phyloP scores from a whole-genome alignment of 2,797 vertebrate genomes.

The Galaxias olidus region DNA sequence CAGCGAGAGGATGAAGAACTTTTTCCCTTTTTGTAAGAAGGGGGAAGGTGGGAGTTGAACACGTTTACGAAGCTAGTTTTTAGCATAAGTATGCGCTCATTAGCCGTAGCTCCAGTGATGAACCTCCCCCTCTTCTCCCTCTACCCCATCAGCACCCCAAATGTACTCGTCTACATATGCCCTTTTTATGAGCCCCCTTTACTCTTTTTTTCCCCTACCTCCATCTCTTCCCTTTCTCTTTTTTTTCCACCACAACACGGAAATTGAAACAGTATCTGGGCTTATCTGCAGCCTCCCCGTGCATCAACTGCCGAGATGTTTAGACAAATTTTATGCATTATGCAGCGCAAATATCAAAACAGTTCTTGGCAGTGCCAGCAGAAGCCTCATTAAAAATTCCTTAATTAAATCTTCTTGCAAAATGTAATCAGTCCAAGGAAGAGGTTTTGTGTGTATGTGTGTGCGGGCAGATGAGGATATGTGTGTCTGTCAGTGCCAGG shows the following conservation, averaged over 20 bases:
- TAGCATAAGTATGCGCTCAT: constrained; percentile 73
- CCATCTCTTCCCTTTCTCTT: constrained; percentile 30
- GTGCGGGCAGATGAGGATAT: constrained; percentile 41
- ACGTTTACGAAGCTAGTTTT: constrained; percentile 70
- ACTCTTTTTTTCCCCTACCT: constrained; percentile 63
- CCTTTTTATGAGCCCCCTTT: constrained; percentile 82
- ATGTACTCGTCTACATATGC: constrained; percentile 69
- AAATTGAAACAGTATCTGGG: constrained; percentile 89
- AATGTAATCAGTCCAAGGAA: constrained; percentile 90
- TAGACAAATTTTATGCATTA: constrained; percentile 92
- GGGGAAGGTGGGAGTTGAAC: constrained; percentile 40
- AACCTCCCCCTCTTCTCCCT: constrained; percentile 50
- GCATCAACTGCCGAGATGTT: constrained; percentile 88
- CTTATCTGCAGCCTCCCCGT: constrained; percentile 85
- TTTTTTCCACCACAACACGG: constrained; percentile 77
- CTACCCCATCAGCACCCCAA: constrained; percentile 35
- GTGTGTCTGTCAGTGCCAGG: constrained; percentile 80
- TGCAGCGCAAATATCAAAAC: constrained; percentile 90
- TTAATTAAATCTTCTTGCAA: constrained; percentile 91
- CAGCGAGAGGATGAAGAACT: constrained; percentile 60
- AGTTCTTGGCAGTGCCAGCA: constrained; percentile 88
- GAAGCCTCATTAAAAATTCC: constrained; percentile 91
- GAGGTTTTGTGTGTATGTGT: constrained; percentile 70
- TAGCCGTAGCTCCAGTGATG: constrained; percentile 65
- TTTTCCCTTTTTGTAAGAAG: constrained; percentile 52